phyloP scores from a whole-genome alignment of 2,797 vertebrate species.

The Hippocampus kuda region DNA sequence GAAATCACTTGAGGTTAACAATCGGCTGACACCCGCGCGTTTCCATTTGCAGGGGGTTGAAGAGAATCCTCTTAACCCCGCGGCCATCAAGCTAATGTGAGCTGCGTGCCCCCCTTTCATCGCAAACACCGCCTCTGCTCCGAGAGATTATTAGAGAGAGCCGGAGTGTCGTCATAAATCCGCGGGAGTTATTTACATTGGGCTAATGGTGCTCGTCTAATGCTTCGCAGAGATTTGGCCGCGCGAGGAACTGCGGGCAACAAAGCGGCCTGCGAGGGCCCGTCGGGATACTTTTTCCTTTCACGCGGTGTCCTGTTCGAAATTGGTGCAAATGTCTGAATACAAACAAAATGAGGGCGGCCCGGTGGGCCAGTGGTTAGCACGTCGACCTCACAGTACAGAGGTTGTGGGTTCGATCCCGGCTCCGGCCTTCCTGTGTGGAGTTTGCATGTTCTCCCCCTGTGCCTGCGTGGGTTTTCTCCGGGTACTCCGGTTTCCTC shows the following conservation, averaged over 20 bases:
- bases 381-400: no score
- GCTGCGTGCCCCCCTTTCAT: constrained; percentile 30
- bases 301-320: not conserved
- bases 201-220: constrained; percentile 23
- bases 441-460: no score
- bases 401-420: no score
- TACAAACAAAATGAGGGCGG: no score
- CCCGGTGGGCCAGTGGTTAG: no score
- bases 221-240: constrained; percentile 14
- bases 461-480: no score
- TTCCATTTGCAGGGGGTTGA: constrained; percentile 16
- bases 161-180: constrained; percentile 37
- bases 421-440: no score
- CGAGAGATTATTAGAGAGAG: constrained; percentile 47
- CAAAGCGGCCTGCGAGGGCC: not conserved
- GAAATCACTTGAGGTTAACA: constrained; percentile 33
- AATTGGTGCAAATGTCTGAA: no score
- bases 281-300: not conserved
- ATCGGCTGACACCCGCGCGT: constrained; percentile 9
- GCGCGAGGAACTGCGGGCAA: not conserved
- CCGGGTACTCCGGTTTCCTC: no score
- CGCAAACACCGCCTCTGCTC: constrained; percentile 44
- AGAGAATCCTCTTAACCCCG: constrained; percentile 57
- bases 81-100: constrained; percentile 35
- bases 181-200: constrained; percentile 44